phyloP scores from a whole-genome alignment of 2,113 vertebrate species.

The Cheirogaleus medius region DNA sequence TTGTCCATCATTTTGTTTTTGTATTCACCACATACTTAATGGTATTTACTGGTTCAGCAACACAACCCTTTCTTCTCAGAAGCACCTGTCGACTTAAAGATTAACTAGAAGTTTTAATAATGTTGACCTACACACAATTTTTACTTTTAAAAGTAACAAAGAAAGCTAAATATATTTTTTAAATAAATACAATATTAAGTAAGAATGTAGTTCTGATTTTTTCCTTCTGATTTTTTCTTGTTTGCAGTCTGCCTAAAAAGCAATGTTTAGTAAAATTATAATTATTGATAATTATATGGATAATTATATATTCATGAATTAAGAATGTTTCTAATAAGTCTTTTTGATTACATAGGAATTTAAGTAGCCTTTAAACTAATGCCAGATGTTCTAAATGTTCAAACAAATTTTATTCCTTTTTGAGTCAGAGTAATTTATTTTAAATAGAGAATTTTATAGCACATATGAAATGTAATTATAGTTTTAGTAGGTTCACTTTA shows the following conservation, averaged over 20 bases:
- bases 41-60: background rate
- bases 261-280: conserved; percentile 34
- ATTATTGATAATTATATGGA: background rate
- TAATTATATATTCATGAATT: background rate
- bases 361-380: conserved; percentile 35
- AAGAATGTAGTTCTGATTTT: background rate
- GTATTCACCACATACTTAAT: background rate
- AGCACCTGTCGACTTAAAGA: background rate
- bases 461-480: conserved; percentile 24
- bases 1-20: background rate
- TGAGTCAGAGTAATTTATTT: conserved; percentile 53
- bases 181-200: conserved; percentile 18
- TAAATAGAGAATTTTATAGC: conserved; percentile 38
- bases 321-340: conserved; percentile 21
- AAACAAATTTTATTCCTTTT: conserved; percentile 41
- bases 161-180: conserved; percentile 11
- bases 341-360: conserved; percentile 42
- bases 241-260: background rate
- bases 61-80: background rate
- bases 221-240: background rate
- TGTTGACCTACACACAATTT: background rate
- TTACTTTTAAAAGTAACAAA: conserved; percentile 30
- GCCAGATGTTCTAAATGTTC: conserved; percentile 21
- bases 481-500: background rate
- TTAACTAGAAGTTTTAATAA: conserved; percentile 8